phyloP scores from a whole-genome alignment of 2,113 vertebrate genomes.

The Cebus imitator region DNA sequence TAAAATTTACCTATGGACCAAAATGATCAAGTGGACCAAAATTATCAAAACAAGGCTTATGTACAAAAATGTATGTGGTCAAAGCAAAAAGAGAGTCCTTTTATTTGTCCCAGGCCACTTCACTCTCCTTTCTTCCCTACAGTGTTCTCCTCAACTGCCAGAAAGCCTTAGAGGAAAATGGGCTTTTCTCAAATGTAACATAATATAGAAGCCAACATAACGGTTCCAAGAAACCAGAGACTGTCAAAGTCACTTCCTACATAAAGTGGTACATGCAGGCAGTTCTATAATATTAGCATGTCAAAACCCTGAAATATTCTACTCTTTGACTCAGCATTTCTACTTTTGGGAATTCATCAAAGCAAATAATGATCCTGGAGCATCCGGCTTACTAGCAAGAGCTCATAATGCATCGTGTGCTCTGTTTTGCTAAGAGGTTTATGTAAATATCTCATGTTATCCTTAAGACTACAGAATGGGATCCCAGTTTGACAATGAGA shows the following conservation, averaged over 20 bases:
- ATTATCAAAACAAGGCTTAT: constrained; percentile 9
- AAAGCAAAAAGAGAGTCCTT: constrained; percentile 30
- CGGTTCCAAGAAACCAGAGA: neutral
- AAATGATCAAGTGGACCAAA: constrained; percentile 30
- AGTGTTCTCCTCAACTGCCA: neutral
- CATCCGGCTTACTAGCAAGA: neutral
- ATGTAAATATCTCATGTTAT: neutral
- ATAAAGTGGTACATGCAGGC: neutral
- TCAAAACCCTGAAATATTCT: constrained; percentile 10
- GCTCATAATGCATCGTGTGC: neutral
- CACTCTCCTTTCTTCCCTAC: neutral
- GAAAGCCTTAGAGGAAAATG: neutral
- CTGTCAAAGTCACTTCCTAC: neutral
- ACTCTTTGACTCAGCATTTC: neutral
- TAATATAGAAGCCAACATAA: neutral
- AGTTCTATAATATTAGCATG: neutral
- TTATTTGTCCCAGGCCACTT: neutral
- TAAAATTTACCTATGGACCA: neutral
- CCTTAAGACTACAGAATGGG: neutral
- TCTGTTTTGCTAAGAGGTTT: neutral
- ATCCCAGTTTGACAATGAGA: neutral
- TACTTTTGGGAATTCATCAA: neutral
- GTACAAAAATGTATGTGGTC: neutral
- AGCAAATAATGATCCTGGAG: neutral
- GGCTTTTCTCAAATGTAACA: neutral